phyloP scores from a whole-genome alignment of 2,113 vertebrate genomes.

The Sebastes schlegelii region DNA sequence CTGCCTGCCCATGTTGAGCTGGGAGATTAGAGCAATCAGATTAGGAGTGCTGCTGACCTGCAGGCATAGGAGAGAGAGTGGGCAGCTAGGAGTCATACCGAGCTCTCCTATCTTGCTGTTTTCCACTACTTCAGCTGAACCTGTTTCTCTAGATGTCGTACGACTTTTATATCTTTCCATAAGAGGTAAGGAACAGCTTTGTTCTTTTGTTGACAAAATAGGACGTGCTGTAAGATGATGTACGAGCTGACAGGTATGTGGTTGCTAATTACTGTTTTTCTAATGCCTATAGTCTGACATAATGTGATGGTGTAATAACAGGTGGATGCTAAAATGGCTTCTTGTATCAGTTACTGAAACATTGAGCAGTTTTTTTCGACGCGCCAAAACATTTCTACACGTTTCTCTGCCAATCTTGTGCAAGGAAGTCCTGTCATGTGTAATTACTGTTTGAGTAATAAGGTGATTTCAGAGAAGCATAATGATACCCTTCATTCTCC shows the following conservation, averaged over 20 bases:
- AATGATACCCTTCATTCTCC: constrained; percentile 44
- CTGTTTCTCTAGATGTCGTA: constrained; percentile 57
- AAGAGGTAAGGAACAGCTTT: constrained; percentile 71
- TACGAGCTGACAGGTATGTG: constrained; percentile 4
- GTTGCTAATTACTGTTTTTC: constrained; percentile 22
- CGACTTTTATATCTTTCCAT: constrained; percentile 50
- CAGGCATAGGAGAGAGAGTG: constrained; percentile 56
- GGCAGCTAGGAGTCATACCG: constrained; percentile 41
- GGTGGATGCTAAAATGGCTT: neutral
- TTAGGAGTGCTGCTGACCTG: constrained; percentile 86
- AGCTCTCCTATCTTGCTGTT: constrained; percentile 58
- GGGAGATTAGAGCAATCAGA: constrained; percentile 95
- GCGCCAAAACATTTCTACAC: neutral
- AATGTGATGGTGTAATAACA: neutral
- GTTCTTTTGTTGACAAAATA: constrained; percentile 2
- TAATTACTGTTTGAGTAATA: constrained; percentile 54
- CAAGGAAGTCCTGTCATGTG: constrained; percentile 26
- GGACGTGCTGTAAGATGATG: neutral
- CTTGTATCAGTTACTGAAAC: neutral
- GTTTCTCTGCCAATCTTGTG: neutral
- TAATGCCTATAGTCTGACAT: neutral
- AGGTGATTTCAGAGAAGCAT: constrained; percentile 32
- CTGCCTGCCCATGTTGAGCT: constrained; percentile 83
- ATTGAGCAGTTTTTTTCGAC: neutral
- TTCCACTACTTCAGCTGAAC: constrained; percentile 42